Evolutionary conservation across 2,888 invertebrate species (phyloP), one percentile per base, ranked within the genome.

Genomic region (Harmothoe impar): DNA sequence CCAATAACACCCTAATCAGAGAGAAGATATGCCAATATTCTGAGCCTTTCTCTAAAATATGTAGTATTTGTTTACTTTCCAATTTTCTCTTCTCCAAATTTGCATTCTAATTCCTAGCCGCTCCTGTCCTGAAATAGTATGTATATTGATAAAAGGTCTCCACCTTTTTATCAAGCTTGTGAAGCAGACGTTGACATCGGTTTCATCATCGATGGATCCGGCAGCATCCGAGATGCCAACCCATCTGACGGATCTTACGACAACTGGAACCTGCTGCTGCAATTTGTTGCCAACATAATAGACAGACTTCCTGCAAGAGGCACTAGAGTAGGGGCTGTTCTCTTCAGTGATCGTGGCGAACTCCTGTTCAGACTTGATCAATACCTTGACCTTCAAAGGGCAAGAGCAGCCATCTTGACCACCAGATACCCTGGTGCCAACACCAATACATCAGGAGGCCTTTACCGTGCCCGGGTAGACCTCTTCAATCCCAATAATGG

Each of bases 361-460:
- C 86, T 86, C 5, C 31, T 86, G 0, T 86, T 86, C 31, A 25
- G 31, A 15, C 52, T 86, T 12, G 29, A 86, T 33, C 15, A 54
- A 29, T 86, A 54, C 23, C 68, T 20, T 20, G 31, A 86, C 29
- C 52, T 86, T 5, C 54, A 86, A 23, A 12, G n/a, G 5, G 81
- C 91, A 84, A 72, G 31, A 77, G 52, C n/a, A 33, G 86, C 86
- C 10, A 91, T 92, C 23, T 23, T 35, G 25, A 35, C 25, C 23
- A 91, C 91, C 72, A 52, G 68, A 1, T 92, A 92, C 78, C 62
- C 51, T 35, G 90, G 90, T 1, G 91, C 91, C 7, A 91, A 89
- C 51, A 92, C 92, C 23, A 92, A 92, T 78, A 92, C 92, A 5
- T 90, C 91, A 23, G 92, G 92, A 10, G 92, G 91, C 33, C 72